These are phyloP conservation scores for Ophthalmolycus amberensis DNA, from an alignment of 2,113 vertebrate species.

Conservation along the genomic window DNA sequence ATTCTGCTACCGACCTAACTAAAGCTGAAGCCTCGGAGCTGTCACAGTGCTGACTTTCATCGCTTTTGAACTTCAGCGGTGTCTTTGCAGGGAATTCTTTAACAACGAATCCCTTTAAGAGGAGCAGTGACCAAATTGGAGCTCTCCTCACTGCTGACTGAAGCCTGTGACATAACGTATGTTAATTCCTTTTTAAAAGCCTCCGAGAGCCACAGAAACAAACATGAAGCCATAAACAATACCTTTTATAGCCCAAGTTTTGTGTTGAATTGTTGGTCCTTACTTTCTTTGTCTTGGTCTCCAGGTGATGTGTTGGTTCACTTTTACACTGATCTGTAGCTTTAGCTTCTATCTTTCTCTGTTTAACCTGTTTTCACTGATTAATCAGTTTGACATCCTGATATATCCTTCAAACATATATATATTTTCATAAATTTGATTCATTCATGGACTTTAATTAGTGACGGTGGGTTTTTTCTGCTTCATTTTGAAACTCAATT, in stretches of 20 bases:
- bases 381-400: no score
- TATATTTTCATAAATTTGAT: no score
- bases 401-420: no score
- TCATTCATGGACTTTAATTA: no score
- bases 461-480: no score
- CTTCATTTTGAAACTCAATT: background rate
- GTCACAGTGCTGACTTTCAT: background rate
- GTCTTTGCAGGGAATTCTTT: background rate
- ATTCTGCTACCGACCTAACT: slow-evolving; percentile 23
- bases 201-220: background rate
- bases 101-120: background rate
- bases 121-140: background rate
- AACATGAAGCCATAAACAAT: background rate
- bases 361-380: no score
- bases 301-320: no score
- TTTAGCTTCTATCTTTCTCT: no score
- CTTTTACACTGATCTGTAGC: background rate
- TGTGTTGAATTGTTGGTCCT: background rate
- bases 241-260: background rate
- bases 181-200: no score
- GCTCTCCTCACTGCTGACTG: background rate
- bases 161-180: background rate
- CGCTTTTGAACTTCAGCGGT: background rate
- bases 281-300: no score
- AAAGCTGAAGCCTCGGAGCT: slow-evolving; percentile 7